These are phyloP conservation scores for Scaptomyza montana DNA, from an alignment of 1,140 invertebrate genomes.

Conservation along the genomic window DNA sequence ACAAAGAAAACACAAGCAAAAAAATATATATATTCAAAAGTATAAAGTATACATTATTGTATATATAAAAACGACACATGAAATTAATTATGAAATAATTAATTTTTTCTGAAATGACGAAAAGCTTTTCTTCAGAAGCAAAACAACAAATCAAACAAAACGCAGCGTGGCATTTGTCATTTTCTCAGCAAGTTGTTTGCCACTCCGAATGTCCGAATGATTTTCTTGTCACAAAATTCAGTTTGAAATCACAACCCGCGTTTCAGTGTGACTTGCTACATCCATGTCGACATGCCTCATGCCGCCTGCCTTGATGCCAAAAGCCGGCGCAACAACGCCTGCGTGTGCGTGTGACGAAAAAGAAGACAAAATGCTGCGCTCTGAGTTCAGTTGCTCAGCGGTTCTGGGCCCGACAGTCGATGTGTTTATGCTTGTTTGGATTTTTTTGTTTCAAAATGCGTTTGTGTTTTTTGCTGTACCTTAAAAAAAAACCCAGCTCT, in stretches of 20 bases:
- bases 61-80: slow-evolving; percentile 51
- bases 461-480: slow-evolving; percentile 72
- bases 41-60: slow-evolving; percentile 37
- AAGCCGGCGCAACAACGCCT: slow-evolving; percentile 3
- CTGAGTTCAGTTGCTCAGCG: background rate
- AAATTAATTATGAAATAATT: slow-evolving; percentile 82
- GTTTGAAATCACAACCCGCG: slow-evolving; percentile 2
- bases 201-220: slow-evolving; percentile 22
- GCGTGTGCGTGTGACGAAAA: slow-evolving; percentile 41
- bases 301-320: background rate
- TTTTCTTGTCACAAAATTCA: slow-evolving; percentile 11
- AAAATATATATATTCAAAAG: slow-evolving; percentile 52
- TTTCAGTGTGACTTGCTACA: slow-evolving; percentile 26
- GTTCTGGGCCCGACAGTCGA: slow-evolving; percentile 36
- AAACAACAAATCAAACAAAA: slow-evolving; percentile 47
- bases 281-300: background rate
- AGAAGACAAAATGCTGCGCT: slow-evolving; percentile 26
- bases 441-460: slow-evolving; percentile 59
- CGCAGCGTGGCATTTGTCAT: slow-evolving; percentile 32
- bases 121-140: slow-evolving; percentile 67
- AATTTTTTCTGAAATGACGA: slow-evolving; percentile 71
- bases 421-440: slow-evolving; percentile 78
- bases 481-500: slow-evolving; percentile 26
- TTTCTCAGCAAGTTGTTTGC: slow-evolving; percentile 5
- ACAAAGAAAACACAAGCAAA: slow-evolving; percentile 27